phyloP scores from a whole-genome alignment of 2,888 invertebrate species.

The Aspidiotus rigidus region DNA sequence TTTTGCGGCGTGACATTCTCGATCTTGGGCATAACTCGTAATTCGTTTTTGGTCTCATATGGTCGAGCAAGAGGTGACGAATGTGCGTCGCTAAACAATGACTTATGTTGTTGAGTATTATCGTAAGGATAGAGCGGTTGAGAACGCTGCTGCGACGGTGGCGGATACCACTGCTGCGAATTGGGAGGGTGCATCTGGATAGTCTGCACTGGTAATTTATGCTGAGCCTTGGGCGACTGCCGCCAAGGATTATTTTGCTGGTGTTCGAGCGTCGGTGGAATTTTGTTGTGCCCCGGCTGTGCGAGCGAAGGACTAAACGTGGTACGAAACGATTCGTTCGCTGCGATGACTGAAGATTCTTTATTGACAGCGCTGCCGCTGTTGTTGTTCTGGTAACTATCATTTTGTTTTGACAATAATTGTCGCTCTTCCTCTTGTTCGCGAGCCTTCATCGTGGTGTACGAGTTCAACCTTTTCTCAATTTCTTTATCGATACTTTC shows the following conservation, averaged over 20 bases:
- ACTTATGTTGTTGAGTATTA: not conserved
- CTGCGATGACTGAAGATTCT: not conserved
- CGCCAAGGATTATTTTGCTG: not conserved
- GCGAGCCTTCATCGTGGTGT: constrained; percentile 42
- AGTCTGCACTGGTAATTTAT: constrained; percentile 37
- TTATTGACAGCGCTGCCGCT: not conserved
- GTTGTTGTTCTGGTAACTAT: constrained; percentile 22
- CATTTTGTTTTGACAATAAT: constrained; percentile 46
- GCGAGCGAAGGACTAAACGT: not conserved
- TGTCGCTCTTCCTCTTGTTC: constrained; percentile 44
- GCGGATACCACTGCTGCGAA: constrained; percentile 17
- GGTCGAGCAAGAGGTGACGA: not conserved
- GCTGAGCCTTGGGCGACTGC: constrained; percentile 36
- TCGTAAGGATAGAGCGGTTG: constrained; percentile 1
- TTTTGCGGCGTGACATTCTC: constrained; percentile 8
- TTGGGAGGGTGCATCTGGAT: constrained; percentile 13
- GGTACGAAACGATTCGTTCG: not conserved
- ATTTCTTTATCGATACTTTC: constrained; percentile 50
- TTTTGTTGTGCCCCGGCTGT: not conserved
- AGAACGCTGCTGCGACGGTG: constrained; percentile 18
- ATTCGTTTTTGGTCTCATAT: constrained; percentile 12
- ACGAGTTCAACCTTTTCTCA: constrained; percentile 48
- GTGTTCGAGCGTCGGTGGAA: not conserved
- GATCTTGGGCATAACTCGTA: constrained; percentile 16
- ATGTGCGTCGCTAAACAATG: not conserved